Base-by-base conservation (phyloP, 2,113 vertebrate species). In the Eira barbara region DNA sequence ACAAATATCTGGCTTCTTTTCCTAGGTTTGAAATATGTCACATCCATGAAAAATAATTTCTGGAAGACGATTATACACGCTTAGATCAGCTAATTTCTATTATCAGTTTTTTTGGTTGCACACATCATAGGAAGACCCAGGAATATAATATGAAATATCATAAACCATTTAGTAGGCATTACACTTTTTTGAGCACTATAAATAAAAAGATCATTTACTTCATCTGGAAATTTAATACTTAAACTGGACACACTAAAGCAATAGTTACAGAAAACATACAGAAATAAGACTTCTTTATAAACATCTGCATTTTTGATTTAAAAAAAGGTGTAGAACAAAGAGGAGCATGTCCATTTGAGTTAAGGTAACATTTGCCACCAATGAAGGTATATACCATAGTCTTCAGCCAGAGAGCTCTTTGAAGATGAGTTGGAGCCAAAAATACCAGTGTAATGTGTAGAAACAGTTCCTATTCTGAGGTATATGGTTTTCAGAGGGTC, bases 241-340 rank as follows among this genome's bases (percentile, higher is more conserved):
- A 86, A 85, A 79, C 45, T 57, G 23, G 45, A 86, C n/a, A 86
- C 25, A 74, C 47, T 81, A 91, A 86, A 55, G 73, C 42, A 91
- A 95, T 7, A 95, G 57, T 78, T 76, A 76, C 31, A 71, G 49
- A 90, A 83, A 45, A 55, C 74, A 83, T 34, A 89, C 57, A 67
- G 45, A 93, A 96, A 88, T 74, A 95, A 59, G 55, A 76, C 17
- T 93, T 93, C 69, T 84, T 89, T 93, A 93, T 82, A 85, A 91
- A 91, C 63, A 42, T 4, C 71, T 55, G 17, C 63, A 91, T 93
- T 85, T 79, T 49, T 71, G 52, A 55, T 47, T 47, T 49, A 79
- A 90, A 90, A 96, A 85, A 45, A 76, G 4, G 39, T 76, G 6
- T 29, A 80, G 61, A 96, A 93, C 25, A 81, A 89, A 91, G 63